Base-by-base conservation (phyloP, 1,140 invertebrate genomes). In the Panagrolaimus sp. region DNA sequence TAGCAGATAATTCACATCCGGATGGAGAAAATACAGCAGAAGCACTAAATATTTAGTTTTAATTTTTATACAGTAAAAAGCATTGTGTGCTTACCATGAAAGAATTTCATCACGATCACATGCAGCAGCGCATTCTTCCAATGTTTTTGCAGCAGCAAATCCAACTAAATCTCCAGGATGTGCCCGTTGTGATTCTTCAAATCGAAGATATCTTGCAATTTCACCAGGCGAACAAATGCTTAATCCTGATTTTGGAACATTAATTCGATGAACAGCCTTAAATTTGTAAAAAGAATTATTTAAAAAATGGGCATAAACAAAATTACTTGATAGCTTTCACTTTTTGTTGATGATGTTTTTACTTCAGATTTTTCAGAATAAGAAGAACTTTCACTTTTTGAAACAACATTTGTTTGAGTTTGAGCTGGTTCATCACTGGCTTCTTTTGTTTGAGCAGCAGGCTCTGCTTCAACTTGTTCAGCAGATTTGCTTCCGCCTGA, bases 1-100 rank as follows among this genome's bases (percentile, higher is more conserved):
- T 43, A 16, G 67, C 45, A 9, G 69, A 70, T 31, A 70, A 61
- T 38, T 69, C 66, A 46, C 69, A 70, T 9, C 69, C 67, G 67
- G 45, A 48, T 8, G 65, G 65, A 13, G 69, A 67, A 45, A 53
- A 61, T n/a, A 69, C 66, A 13, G 69, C 69, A 5, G 69, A 70
- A 14, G 67, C 67, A 43, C 67, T 69, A 42, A 47, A 69, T 20
- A 38, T 43, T 43, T 4, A 51, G 27, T 13, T 27, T 57, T 20
- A 25, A 57, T 20, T 57, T 20, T 25, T 57, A 57, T n/a, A 31
- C 23, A 20, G 11, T 14, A 42, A n/a, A n/a, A n/a, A n/a, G n/a
- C n/a, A n/a, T n/a, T n/a, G n/a, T n/a, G 16, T 27, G 44, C 66
- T 65, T 20, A 69, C 62, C 67, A 69, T 16, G 67, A 47, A 38